Percentiles rank a stretch among this genome's conserved stretches.
These are phyloP conservation scores for Latrodectus elegans DNA, from an alignment of 2,888 invertebrate species.

Conservation along the genomic window DNA sequence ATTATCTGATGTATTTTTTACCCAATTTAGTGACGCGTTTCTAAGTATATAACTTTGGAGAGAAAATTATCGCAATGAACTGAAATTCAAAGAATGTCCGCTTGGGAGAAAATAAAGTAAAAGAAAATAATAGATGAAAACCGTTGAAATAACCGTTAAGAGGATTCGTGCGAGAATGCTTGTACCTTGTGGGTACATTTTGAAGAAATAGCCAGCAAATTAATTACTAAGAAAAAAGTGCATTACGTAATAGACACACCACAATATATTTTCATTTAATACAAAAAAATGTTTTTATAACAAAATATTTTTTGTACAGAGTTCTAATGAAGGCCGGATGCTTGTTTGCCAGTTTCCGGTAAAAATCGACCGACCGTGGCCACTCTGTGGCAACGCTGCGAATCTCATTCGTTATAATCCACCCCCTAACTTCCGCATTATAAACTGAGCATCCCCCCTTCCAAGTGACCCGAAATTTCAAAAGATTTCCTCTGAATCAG, in stretches of 20 bases:
- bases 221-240: no score
- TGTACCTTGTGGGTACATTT: no score
- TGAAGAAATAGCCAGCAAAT: no score
- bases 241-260: slow-evolving; percentile 2
- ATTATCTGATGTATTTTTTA: no score
- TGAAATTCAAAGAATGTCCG: no score
- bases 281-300: not conserved
- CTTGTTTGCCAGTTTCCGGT: slow-evolving; percentile 59
- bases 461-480: slow-evolving; percentile 3
- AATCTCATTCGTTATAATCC: slow-evolving; percentile 46
- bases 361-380: slow-evolving; percentile 53
- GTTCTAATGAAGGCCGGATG: slow-evolving; percentile 53
- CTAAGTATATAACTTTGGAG: no score
- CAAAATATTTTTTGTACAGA: slow-evolving; percentile 5
- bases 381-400: slow-evolving; percentile 33
- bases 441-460: slow-evolving; percentile 5
- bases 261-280: slow-evolving; percentile 6
- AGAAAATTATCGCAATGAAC: no score
- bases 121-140: no score
- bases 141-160: no score
- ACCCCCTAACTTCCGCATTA: slow-evolving; percentile 58
- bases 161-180: no score
- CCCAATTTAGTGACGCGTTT: no score
- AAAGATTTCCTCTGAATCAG: slow-evolving; percentile 27
- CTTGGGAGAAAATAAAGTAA: no score